phyloP scores from a whole-genome alignment of 2,113 vertebrate genomes.

The Vidua chalybeata region DNA sequence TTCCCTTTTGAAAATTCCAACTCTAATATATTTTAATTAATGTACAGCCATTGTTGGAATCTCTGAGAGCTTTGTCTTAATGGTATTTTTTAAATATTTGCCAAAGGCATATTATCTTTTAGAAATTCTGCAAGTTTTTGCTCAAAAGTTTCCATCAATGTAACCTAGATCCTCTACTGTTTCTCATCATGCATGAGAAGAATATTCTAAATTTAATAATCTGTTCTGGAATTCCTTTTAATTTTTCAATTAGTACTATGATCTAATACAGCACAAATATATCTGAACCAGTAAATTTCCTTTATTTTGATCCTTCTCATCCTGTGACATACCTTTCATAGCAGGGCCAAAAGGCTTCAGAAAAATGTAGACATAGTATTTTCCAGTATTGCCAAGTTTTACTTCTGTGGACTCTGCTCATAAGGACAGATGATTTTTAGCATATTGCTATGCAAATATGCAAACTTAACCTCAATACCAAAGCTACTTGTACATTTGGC shows the following conservation, averaged over 20 bases:
- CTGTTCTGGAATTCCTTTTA: neutral
- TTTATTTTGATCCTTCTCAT: neutral
- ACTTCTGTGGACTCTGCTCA: neutral
- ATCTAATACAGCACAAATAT: neutral
- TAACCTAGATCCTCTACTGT: neutral
- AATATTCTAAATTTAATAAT: neutral
- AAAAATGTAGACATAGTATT: neutral
- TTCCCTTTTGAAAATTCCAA: neutral
- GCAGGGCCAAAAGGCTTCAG: neutral
- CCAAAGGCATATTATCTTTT: neutral
- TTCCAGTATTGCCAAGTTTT: neutral
- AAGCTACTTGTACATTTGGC: neutral
- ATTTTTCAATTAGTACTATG: neutral
- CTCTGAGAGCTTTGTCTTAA: neutral
- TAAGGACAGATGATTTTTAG: neutral
- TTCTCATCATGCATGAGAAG: neutral
- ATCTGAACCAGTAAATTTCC: neutral
- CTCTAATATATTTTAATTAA: neutral
- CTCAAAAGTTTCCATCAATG: neutral
- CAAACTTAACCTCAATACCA: neutral
- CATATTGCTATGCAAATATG: neutral
- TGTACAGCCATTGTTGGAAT: neutral
- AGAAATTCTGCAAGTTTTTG: neutral
- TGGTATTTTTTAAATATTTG: neutral
- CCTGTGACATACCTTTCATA: neutral